Base-by-base conservation (phyloP, 2,888 invertebrate genomes). In the Platerodrilus igneus region DNA sequence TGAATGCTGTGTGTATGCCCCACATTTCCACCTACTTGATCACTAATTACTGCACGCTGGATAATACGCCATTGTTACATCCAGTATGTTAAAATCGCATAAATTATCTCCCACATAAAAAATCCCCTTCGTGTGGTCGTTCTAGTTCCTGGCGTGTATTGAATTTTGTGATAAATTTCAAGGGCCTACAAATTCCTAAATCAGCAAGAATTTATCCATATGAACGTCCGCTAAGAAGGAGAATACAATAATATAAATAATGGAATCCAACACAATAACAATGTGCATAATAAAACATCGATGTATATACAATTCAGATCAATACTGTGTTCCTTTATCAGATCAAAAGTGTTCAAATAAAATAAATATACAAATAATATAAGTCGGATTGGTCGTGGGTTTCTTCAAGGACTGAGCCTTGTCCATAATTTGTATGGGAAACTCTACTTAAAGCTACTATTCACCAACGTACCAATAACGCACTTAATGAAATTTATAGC, bases 1-100 rank as follows among this genome's bases (percentile, higher is more conserved):
- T 59, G 59, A 61, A 61, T 56, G 58, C 58, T 47, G 52, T 57
- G n/a, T n/a, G 55, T 54, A 56, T 64, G 64, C 65, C 64, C 64
- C 60, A 65, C 52, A 67, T 67, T 67, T 67, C 66, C 66, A 66
- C 65, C 65, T 66, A 67, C 67, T 67, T 66, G 65, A 66, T 66
- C 66, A 62, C 67, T 67, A 67, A 67, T 67, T 67, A 67, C 66
- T 61, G 58, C 55, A 52, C 52, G 52, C 56, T 53, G 62, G 57
- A 64, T 62, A 62, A 60, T 59, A 53, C 55, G 53, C 62, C 55
- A 60, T 64, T 63, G 62, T 62, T 62, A 51, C 60, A 56, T 51
- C 52, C 52, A 60, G 60, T 64, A 61, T 63, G 62, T 64, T 66
- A 63, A 64, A 64, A 62, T 66, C 63, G 64, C 64, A 64, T 66